Conservation (phyloP, 2,888 invertebrate genomes). For the Limnephilus rhombicus region DNA sequence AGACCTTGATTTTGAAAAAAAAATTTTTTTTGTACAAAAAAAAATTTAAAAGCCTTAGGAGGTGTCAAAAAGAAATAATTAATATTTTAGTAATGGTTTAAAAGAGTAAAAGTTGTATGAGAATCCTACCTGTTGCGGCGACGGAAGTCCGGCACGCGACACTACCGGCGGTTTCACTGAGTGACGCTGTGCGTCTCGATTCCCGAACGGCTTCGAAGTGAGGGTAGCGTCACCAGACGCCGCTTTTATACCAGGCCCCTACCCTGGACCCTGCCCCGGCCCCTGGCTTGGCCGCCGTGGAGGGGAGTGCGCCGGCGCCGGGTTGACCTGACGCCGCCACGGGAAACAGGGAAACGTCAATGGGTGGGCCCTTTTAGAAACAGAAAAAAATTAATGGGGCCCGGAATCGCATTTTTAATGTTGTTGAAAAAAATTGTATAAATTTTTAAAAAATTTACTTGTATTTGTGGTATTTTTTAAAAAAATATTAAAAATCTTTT, state of each 20-base stretch:
- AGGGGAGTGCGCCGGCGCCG: conserved; percentile 44
- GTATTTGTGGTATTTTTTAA: not conserved
- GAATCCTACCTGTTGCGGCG: conserved; percentile 53
- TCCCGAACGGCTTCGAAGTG: conserved; percentile 42
- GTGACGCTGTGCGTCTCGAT: conserved; percentile 26
- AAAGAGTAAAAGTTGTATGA: conserved; percentile 1
- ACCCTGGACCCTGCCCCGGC: too few species aligned
- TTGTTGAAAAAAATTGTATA: not conserved
- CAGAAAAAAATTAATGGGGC: conserved; percentile 27
- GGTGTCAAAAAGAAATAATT: not conserved
- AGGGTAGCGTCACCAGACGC: conserved; percentile 11
- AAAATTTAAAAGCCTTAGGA: not conserved
- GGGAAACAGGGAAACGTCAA: not conserved
- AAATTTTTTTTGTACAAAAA: not conserved
- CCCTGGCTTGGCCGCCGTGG: not conserved
- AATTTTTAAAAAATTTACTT: not conserved
- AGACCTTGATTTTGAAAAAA: not conserved
- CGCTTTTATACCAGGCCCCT: not conserved
- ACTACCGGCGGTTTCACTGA: conserved; percentile 15
- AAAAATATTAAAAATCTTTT: not conserved
- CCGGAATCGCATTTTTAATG: not conserved
- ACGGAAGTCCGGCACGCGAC: conserved; percentile 30
- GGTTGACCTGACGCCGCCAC: conserved; percentile 36
- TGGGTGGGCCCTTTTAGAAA: conserved; percentile 4
- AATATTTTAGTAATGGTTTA: not conserved